Conservation (phyloP, 2,113 vertebrate species). For the Morone saxatilis region DNA sequence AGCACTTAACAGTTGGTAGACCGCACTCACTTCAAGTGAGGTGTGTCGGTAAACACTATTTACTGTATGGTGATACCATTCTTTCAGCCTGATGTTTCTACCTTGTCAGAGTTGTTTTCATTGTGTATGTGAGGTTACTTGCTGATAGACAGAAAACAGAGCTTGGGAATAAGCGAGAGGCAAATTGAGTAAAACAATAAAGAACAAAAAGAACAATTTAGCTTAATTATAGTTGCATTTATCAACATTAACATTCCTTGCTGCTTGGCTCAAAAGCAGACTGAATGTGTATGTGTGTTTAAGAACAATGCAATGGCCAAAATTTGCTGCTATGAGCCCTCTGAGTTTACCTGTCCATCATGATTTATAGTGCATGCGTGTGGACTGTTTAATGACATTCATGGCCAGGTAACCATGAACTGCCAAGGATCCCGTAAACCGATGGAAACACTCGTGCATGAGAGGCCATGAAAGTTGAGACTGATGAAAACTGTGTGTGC, state of each 20-base stretch:
- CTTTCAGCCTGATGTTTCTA: neutral
- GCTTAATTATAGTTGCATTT: neutral
- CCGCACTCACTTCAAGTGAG: neutral
- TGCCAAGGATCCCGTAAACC: conserved; percentile 31
- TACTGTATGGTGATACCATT: neutral
- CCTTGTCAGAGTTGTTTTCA: neutral
- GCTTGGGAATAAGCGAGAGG: neutral
- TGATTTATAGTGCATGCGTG: conserved; percentile 14
- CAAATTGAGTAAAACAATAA: neutral
- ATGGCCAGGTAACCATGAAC: conserved; percentile 14
- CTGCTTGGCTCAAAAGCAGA: conserved; percentile 1
- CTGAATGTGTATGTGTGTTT: neutral
- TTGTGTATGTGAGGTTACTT: conserved; percentile 13
- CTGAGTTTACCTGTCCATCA: conserved; percentile 17
- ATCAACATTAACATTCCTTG: conserved; percentile 11
- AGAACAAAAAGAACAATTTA: conserved; percentile 15
- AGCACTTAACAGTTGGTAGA: conserved; percentile 5
- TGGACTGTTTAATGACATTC: conserved; percentile 33
- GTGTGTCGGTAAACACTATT: conserved; percentile 40
- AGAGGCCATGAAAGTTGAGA: conserved; percentile 45
- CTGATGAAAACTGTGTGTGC: conserved; percentile 22
- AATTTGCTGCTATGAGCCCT: neutral
- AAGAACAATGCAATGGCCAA: neutral
- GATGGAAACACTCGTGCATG: conserved; percentile 24
- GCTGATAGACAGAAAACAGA: conserved; percentile 18